Percentiles rank a stretch among this genome's conserved stretches.
Conservation (phyloP, 1,140 invertebrate genomes). For the Bombus confusus region DNA sequence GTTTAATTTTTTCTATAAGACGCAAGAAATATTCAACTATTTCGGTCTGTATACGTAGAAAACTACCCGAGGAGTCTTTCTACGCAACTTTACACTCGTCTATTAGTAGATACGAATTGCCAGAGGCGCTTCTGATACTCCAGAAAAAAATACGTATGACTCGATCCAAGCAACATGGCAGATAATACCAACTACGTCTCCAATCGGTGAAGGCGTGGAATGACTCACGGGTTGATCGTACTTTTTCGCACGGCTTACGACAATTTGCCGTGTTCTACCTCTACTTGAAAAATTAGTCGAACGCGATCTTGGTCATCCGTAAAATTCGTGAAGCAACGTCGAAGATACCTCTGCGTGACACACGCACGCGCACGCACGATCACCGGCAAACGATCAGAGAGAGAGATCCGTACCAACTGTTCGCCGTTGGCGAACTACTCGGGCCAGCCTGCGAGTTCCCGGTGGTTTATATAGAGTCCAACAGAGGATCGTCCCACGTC, state of each 20-base stretch:
- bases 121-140: neutral
- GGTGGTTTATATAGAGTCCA: constrained; percentile 80
- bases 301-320: neutral
- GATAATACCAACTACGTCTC: neutral
- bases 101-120: constrained; percentile 57
- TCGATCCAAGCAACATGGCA: neutral
- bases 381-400: constrained; percentile 20
- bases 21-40: neutral
- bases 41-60: constrained; percentile 12
- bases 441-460: constrained; percentile 61
- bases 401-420: constrained; percentile 59
- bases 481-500: constrained; percentile 76
- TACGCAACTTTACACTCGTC: neutral
- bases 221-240: neutral
- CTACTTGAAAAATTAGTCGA: neutral
- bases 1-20: neutral
- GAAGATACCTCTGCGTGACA: neutral
- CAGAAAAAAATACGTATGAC: constrained; percentile 3
- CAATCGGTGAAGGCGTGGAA: too few relatives aligned
- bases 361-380: constrained; percentile 7
- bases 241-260: neutral
- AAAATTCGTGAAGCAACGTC: neutral
- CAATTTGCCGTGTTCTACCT: neutral
- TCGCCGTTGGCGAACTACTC: constrained; percentile 71
- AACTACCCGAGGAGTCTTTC: constrained; percentile 11